phyloP scores from a whole-genome alignment of 2,113 vertebrate species.

The Trachemys scripta region DNA sequence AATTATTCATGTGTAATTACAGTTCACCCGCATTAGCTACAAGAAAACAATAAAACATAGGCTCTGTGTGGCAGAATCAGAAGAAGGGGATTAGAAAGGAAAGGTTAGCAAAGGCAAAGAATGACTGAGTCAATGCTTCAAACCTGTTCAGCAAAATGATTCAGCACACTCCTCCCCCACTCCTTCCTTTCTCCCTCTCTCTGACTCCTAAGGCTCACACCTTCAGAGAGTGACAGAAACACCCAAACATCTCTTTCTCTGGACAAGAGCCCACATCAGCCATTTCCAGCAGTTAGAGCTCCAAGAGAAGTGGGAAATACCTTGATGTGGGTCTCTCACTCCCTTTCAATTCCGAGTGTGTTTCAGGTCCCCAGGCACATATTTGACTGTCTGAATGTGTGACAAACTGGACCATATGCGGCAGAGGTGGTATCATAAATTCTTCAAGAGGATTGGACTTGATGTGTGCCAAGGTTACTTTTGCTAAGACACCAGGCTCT shows the following conservation, averaged over 20 bases:
- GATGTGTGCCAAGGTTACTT: background rate
- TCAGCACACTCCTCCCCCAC: background rate
- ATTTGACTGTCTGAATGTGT: background rate
- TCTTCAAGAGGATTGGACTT: background rate
- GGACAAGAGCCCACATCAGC: background rate
- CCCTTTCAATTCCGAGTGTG: background rate
- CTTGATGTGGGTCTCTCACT: background rate
- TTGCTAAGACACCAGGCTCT: background rate
- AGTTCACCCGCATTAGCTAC: slow-evolving; percentile 3
- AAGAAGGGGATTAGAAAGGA: background rate
- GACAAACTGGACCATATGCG: background rate
- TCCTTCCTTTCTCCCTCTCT: background rate
- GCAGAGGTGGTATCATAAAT: background rate
- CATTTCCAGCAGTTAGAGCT: background rate
- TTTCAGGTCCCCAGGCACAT: background rate
- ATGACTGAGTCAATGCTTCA: background rate
- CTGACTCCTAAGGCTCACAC: background rate
- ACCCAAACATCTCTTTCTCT: background rate
- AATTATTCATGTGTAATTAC: slow-evolving; percentile 32
- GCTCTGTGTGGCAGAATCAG: background rate
- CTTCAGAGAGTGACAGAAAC: background rate
- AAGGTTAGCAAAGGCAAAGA: background rate
- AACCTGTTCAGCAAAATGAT: background rate
- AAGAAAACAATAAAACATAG: background rate
- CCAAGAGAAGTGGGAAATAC: background rate